Percentiles rank a stretch among this genome's conserved stretches.
phyloP scores from a whole-genome alignment of 2,113 vertebrate genomes.

The Muntiacus reevesi region DNA sequence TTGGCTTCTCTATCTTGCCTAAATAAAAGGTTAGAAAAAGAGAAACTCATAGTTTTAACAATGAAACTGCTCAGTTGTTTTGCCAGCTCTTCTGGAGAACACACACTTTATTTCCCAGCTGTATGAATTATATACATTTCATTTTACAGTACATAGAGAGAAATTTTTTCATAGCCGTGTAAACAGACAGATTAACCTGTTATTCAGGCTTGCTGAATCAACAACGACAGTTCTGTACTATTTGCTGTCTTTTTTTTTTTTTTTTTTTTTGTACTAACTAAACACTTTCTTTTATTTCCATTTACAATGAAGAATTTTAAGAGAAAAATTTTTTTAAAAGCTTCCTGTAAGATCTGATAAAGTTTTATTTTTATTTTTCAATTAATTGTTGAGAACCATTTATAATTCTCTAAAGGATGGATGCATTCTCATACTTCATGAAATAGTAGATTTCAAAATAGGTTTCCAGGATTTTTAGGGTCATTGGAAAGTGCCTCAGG shows the following conservation, averaged over 20 bases:
- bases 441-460: not conserved
- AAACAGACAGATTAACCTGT: slow-evolving; percentile 69
- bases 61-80: slow-evolving; percentile 67
- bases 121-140: slow-evolving; percentile 65
- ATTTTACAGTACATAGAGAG: slow-evolving; percentile 68
- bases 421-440: not conserved
- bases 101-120: slow-evolving; percentile 71
- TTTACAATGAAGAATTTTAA: not conserved
- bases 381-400: not conserved
- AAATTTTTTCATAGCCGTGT: slow-evolving; percentile 62
- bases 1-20: slow-evolving; percentile 68
- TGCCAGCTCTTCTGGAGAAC: slow-evolving; percentile 73
- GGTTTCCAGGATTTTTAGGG: not conserved
- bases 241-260: slow-evolving; percentile 29
- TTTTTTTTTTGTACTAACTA: slow-evolving; percentile 48
- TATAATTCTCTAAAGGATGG: not conserved
- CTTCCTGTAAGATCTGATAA: not conserved
- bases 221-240: slow-evolving; percentile 46
- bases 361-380: not conserved
- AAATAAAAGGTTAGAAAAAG: slow-evolving; percentile 65
- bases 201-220: slow-evolving; percentile 64
- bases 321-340: not conserved
- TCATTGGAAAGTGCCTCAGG: too few relatives aligned
- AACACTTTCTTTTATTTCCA: slow-evolving; percentile 60
- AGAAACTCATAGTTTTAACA: slow-evolving; percentile 53